Evolutionary conservation across 1,140 invertebrate species (phyloP).

Genomic region (Paracyclopina nana): DNA sequence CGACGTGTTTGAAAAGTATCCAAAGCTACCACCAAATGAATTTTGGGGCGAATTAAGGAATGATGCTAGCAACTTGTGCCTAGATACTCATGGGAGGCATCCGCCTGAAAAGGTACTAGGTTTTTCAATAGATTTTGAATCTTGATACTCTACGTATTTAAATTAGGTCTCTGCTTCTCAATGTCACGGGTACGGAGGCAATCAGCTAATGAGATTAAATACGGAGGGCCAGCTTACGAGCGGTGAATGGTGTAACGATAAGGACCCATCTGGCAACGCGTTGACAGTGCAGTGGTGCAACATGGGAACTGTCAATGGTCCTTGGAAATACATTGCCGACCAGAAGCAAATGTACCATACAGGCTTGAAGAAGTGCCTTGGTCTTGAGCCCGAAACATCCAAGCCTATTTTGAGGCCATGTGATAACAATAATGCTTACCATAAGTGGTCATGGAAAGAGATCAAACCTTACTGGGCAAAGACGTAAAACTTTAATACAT

Average conservation of each 20-base stretch:
- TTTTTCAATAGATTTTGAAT: background rate
- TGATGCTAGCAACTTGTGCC: constrained; percentile 38
- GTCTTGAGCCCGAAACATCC: constrained; percentile 56
- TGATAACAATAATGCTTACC: constrained; percentile 61
- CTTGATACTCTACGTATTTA: background rate
- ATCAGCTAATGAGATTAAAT: constrained; percentile 16
- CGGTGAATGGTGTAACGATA: constrained; percentile 16
- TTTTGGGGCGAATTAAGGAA: constrained; percentile 32
- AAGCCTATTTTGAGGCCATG: constrained; percentile 54
- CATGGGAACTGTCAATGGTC: constrained; percentile 74
- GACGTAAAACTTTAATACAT: too few relatives aligned
- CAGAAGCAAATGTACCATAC: constrained; percentile 40
- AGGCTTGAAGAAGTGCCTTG: constrained; percentile 59
- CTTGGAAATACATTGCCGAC: constrained; percentile 66
- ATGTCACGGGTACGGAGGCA: constrained; percentile 16
- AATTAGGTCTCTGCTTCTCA: background rate
- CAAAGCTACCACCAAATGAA: constrained; percentile 18
- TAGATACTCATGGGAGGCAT: constrained; percentile 14
- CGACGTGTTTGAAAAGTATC: constrained; percentile 32
- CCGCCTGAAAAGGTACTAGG: constrained; percentile 15
- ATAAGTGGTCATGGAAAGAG: constrained; percentile 64
- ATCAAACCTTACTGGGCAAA: constrained; percentile 40
- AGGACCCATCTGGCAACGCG: constrained; percentile 15
- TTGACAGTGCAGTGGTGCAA: constrained; percentile 23
- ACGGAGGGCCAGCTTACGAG: constrained; percentile 12